These are phyloP conservation scores for Phocoena phocoena DNA, from an alignment of 2,113 vertebrate genomes.

Conservation along the genomic window DNA sequence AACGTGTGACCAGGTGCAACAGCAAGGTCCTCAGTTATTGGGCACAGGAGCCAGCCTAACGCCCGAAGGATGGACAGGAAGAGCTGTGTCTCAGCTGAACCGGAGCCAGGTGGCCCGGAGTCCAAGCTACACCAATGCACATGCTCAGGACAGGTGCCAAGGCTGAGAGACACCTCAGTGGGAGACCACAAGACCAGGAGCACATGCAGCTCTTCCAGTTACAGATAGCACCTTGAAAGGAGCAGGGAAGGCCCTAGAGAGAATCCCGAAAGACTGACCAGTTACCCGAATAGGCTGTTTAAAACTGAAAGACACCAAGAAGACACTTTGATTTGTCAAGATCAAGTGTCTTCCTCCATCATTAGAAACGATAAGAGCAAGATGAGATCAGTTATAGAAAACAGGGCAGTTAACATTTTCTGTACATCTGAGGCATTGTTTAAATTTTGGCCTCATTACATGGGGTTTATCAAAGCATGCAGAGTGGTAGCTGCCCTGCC, in stretches of 20 bases:
- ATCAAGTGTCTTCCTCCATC: not conserved
- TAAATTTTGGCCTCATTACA: not conserved
- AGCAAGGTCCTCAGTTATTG: not conserved
- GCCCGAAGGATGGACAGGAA: not conserved
- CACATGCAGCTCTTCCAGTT: not conserved
- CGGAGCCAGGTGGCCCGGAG: not conserved
- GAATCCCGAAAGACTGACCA: not conserved
- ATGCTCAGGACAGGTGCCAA: not conserved
- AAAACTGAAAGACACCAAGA: not conserved
- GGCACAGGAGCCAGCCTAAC: not conserved
- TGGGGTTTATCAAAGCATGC: not conserved
- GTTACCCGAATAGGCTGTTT: not conserved
- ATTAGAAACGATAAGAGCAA: not conserved
- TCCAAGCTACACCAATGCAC: not conserved
- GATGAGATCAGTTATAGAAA: not conserved
- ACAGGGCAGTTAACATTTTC: not conserved
- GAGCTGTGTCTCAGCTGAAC: not conserved
- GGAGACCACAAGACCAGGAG: not conserved
- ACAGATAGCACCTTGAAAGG: not conserved
- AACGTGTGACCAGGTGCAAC: not conserved
- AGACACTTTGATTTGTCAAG: not conserved
- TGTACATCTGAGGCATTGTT: not conserved
- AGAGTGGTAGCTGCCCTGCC: not conserved
- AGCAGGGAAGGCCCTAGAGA: not conserved
- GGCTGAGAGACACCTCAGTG: not conserved